phyloP scores from a whole-genome alignment of 2,888 invertebrate species.

The Blastobasis lacticolella region DNA sequence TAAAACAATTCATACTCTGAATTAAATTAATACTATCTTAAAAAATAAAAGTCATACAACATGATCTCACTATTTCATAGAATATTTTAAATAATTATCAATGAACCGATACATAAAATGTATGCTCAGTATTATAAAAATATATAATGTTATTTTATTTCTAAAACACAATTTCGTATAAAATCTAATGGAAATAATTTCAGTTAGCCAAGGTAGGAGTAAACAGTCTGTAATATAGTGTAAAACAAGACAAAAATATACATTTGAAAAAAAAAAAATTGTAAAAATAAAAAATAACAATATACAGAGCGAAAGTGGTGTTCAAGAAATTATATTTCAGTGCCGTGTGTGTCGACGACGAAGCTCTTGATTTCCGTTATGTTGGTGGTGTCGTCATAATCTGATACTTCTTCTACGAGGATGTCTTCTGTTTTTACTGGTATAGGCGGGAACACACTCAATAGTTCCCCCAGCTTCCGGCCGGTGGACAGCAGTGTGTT shows the following conservation, averaged over 20 bases:
- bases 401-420: conserved; percentile 54
- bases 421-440: conserved; percentile 60
- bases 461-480: conserved; percentile 52
- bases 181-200: conserved; percentile 45
- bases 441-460: conserved; percentile 49
- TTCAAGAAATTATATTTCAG: conserved; percentile 31
- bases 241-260: conserved; percentile 35
- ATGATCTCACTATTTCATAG: conserved; percentile 39
- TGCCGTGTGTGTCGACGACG: conserved; percentile 40
- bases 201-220: conserved; percentile 12
- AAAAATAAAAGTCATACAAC: conserved; percentile 38
- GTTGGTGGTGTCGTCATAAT: conserved; percentile 53
- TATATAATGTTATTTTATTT: neutral
- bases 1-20: conserved; percentile 23
- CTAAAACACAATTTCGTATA: conserved; percentile 3
- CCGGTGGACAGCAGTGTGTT: conserved; percentile 52
- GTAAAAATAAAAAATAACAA: conserved; percentile 29
- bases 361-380: conserved; percentile 56
- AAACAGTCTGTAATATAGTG: too few species aligned
- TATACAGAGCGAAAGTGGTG: conserved; percentile 14
- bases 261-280: conserved; percentile 32
- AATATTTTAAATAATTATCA: conserved; percentile 1
- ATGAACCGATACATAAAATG: neutral
- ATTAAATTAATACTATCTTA: conserved; percentile 36
- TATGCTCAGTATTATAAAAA: neutral